Conservation (phyloP, 2,797 vertebrate species). For the Neoniphon sammara region DNA sequence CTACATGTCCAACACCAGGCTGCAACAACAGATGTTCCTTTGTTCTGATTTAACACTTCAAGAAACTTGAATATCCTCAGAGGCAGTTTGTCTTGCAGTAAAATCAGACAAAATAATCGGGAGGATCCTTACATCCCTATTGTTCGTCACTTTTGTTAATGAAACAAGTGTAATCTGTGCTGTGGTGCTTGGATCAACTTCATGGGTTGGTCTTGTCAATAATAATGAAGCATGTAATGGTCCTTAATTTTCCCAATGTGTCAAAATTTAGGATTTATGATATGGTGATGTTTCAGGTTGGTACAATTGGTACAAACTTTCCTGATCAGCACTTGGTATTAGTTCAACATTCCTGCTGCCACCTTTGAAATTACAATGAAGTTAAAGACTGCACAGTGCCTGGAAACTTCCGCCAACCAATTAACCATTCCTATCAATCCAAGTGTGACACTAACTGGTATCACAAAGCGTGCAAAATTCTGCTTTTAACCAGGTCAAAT, state of each 20-base stretch:
- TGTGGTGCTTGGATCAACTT: background rate
- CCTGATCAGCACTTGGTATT: slow-evolving; percentile 21
- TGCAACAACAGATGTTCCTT: background rate
- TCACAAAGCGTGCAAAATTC: background rate
- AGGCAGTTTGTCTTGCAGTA: background rate
- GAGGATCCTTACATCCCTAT: too few species aligned
- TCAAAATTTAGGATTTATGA: slow-evolving; percentile 16
- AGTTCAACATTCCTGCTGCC: background rate
- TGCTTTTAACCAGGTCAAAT: background rate
- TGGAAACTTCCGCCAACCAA: background rate
- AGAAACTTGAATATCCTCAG: too few species aligned
- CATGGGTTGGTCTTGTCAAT: background rate
- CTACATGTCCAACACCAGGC: background rate
- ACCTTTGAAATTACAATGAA: slow-evolving; percentile 16
- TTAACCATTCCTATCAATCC: background rate
- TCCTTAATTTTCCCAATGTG: background rate
- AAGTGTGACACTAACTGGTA: background rate
- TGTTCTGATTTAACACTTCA: background rate
- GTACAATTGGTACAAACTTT: background rate
- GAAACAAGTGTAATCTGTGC: too few species aligned
- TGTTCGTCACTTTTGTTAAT: too few species aligned
- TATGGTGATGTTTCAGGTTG: background rate
- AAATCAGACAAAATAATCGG: background rate
- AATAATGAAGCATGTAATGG: background rate
- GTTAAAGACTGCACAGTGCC: background rate